phyloP scores from a whole-genome alignment of 2,113 vertebrate species.

The Pygoscelis antarcticus region DNA sequence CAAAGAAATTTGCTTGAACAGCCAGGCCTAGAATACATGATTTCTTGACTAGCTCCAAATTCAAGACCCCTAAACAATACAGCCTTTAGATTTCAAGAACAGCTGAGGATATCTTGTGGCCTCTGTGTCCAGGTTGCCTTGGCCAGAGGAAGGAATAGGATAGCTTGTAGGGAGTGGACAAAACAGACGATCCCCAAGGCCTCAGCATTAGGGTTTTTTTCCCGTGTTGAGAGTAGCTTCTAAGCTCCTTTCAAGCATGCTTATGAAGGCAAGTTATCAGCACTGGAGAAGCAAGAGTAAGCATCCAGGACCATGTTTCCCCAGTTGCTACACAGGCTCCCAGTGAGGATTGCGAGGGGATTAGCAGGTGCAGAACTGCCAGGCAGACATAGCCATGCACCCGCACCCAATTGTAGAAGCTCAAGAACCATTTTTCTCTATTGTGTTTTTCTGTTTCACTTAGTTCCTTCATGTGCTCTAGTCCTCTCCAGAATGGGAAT shows the following conservation, averaged over 20 bases:
- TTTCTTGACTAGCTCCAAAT: not conserved
- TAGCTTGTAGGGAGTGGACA: not conserved
- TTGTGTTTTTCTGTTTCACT: not conserved
- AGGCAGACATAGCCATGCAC: not conserved
- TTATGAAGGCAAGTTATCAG: not conserved
- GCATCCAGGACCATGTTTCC: not conserved
- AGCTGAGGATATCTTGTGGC: not conserved
- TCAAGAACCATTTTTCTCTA: not conserved
- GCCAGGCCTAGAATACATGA: not conserved
- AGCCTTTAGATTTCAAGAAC: not conserved
- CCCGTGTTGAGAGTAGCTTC: not conserved
- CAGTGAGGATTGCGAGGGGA: fast-evolving
- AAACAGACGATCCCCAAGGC: not conserved
- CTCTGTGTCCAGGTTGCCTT: not conserved
- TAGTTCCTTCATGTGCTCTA: not conserved
- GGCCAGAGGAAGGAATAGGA: not conserved
- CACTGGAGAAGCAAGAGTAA: not conserved
- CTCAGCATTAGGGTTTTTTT: fast-evolving
- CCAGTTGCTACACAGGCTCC: fast-evolving
- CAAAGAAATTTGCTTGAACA: not conserved
- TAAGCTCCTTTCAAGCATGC: not conserved
- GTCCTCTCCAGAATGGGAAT: not conserved
- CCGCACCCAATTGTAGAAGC: not conserved
- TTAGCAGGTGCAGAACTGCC: not conserved
- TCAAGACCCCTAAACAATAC: not conserved